These are phyloP conservation scores for Leiothrix lutea DNA, from an alignment of 2,113 vertebrate genomes.

Conservation along the genomic window DNA sequence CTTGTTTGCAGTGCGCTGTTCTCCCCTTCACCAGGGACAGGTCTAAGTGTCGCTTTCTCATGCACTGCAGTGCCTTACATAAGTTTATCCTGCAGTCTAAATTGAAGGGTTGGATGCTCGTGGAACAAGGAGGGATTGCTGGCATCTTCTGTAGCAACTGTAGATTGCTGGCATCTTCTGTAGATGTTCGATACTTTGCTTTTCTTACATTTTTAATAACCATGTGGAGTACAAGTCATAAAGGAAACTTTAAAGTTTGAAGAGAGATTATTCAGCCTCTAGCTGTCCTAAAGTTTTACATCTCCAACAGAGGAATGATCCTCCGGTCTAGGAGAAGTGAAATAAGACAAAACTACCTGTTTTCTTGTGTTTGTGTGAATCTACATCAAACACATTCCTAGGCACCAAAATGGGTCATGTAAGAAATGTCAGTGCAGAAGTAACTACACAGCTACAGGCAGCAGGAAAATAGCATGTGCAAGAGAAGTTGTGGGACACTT, in stretches of 20 bases:
- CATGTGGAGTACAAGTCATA: not conserved
- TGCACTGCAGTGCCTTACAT: constrained; percentile 73
- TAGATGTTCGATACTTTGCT: not conserved
- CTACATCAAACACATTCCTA: not conserved
- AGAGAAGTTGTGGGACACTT: not conserved
- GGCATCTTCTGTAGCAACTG: not conserved
- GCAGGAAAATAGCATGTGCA: not conserved
- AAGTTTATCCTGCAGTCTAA: constrained; percentile 55
- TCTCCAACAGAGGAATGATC: not conserved
- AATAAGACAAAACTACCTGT: not conserved
- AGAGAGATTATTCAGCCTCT: not conserved
- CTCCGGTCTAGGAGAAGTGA: not conserved
- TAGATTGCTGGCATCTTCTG: not conserved
- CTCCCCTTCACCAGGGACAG: not conserved
- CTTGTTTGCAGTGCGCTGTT: not conserved
- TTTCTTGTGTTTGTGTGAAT: not conserved
- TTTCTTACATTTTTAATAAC: not conserved
- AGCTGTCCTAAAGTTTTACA: not conserved
- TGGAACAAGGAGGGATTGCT: not conserved
- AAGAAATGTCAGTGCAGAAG: not conserved
- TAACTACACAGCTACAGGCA: not conserved
- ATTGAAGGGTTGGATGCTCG: not conserved
- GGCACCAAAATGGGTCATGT: not conserved
- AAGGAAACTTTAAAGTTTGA: not conserved
- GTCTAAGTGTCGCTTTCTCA: not conserved